Evolutionary conservation across 2,888 invertebrate genomes (phyloP).

Genomic region (Hedya salicella): DNA sequence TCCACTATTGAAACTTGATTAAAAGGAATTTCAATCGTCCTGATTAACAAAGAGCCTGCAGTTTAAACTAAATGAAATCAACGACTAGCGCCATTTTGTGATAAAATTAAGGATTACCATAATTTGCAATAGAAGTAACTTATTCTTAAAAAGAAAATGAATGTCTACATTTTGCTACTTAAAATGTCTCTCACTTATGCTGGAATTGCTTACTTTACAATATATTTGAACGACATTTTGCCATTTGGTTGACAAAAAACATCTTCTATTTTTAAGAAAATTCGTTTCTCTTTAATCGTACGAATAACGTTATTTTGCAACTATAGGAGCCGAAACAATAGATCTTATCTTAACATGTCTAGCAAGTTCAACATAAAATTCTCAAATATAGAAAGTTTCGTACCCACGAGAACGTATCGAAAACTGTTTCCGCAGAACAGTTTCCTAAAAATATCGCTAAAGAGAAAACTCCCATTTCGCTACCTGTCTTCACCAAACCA

Average conservation of each 20-base stretch:
- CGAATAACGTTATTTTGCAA: too few relatives aligned
- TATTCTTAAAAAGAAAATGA: too few relatives aligned
- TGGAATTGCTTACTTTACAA: too few relatives aligned
- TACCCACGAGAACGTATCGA: constrained; percentile 3
- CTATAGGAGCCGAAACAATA: too few relatives aligned
- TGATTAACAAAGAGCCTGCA: constrained; percentile 30
- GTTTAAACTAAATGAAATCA: constrained; percentile 13
- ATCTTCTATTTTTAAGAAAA: too few relatives aligned
- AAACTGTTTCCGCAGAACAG: background rate
- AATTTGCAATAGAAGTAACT: background rate
- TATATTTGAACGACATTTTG: too few relatives aligned
- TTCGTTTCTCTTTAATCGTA: too few relatives aligned
- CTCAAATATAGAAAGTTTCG: constrained; percentile 1
- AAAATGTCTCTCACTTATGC: too few relatives aligned
- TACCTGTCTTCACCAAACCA: constrained; percentile 5
- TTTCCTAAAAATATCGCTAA: constrained; percentile 6
- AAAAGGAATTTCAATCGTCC: constrained; percentile 29
- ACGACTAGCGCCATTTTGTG: background rate
- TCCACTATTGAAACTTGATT: constrained; percentile 21
- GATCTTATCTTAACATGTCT: background rate
- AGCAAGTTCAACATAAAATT: background rate
- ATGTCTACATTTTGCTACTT: too few relatives aligned
- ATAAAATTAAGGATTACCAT: background rate
- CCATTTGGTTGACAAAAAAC: too few relatives aligned
- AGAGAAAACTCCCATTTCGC: background rate